Conservation (phyloP, 2,797 vertebrate genomes). For the Aselliscus stoliczkanus region DNA sequence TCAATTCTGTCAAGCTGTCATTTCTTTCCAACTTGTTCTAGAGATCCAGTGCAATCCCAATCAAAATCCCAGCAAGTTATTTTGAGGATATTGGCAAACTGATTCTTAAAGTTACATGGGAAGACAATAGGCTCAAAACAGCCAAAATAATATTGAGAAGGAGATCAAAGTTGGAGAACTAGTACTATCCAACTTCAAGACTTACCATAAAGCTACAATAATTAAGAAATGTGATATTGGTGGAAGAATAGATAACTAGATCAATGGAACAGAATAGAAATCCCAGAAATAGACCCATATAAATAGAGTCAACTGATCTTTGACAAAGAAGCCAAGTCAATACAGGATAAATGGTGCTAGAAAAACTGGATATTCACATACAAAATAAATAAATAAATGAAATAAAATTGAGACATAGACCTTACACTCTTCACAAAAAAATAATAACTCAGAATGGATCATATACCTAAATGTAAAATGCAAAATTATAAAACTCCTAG, state of each 20-base stretch:
- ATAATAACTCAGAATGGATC: neutral
- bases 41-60: neutral
- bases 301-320: too few relatives aligned
- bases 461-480: neutral
- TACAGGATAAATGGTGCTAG: neutral
- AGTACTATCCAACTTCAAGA: neutral
- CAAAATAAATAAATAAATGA: neutral
- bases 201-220: neutral
- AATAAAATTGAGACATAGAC: neutral
- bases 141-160: neutral
- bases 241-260: neutral
- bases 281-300: neutral
- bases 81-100: neutral
- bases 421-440: neutral
- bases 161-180: neutral
- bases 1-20: neutral
- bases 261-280: neutral
- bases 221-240: neutral
- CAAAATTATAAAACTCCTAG: too few relatives aligned
- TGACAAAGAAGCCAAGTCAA: too few relatives aligned
- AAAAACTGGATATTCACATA: neutral
- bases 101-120: neutral
- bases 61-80: neutral
- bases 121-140: neutral
- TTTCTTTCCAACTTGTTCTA: neutral